These are phyloP conservation scores for Noctilio leporinus DNA, from an alignment of 2,113 vertebrate species.

Conservation along the genomic window DNA sequence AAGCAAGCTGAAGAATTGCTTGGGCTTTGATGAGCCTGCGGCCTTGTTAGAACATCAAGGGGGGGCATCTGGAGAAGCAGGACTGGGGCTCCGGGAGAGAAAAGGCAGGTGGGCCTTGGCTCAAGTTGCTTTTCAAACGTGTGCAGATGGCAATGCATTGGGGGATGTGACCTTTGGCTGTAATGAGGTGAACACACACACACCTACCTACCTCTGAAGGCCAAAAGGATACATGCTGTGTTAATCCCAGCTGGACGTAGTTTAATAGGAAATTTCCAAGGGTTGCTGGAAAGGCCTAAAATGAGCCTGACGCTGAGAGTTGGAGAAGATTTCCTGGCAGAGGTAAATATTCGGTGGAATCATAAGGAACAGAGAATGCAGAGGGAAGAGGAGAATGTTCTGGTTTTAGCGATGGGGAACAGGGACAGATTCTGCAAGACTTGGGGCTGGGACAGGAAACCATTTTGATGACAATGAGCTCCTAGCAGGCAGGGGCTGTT, in stretches of 20 bases:
- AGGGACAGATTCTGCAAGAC: not conserved
- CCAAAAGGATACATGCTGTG: not conserved
- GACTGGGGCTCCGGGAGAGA: not conserved
- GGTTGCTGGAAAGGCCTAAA: not conserved
- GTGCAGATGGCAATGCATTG: not conserved
- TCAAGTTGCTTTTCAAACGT: not conserved
- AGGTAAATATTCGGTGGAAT: not conserved
- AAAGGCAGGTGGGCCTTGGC: not conserved
- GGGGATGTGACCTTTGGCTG: not conserved
- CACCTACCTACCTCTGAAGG: not conserved
- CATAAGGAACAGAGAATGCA: not conserved
- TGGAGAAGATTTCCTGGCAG: not conserved
- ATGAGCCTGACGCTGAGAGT: not conserved
- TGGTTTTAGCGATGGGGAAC: not conserved
- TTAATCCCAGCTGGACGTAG: not conserved
- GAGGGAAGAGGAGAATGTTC: not conserved
- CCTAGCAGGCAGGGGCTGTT: not conserved
- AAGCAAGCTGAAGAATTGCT: not conserved
- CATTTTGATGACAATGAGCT: not conserved
- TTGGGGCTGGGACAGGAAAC: not conserved
- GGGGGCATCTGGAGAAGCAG: not conserved
- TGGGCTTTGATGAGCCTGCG: not conserved
- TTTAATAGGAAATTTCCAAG: constrained; percentile 37
- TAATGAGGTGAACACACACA: not conserved
- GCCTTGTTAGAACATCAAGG: not conserved